phyloP scores from a whole-genome alignment of 2,797 vertebrate species.

The Chrysocyon brachyurus region DNA sequence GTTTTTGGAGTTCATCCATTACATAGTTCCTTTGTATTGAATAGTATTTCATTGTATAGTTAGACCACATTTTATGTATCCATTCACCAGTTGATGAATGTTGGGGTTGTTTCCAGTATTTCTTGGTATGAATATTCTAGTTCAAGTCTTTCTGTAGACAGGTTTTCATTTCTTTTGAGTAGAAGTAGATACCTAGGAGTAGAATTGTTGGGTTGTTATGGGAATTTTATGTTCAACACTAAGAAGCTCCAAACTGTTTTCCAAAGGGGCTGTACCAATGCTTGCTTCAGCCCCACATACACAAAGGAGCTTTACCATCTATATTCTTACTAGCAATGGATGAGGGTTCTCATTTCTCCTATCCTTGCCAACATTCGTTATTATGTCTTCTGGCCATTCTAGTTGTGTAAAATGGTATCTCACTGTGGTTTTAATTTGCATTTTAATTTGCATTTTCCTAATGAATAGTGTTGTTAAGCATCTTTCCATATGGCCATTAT shows the following conservation, averaged over 20 bases:
- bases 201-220: neutral
- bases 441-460: constrained; percentile 5
- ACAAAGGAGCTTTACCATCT: neutral
- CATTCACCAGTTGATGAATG: neutral
- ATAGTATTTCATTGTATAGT: neutral
- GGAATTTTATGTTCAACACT: constrained; percentile 35
- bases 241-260: constrained; percentile 10
- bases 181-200: neutral
- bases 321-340: neutral
- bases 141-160: neutral
- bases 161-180: constrained; percentile 26
- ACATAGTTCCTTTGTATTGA: neutral
- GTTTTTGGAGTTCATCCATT: neutral
- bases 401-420: neutral
- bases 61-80: neutral
- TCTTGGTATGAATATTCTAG: neutral
- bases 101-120: neutral
- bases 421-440: constrained; percentile 1
- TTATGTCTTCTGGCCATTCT: neutral
- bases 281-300: neutral
- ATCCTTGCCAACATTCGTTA: neutral
- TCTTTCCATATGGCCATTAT: neutral
- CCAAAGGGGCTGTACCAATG: neutral
- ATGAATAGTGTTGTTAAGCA: neutral
- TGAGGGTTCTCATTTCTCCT: neutral